Conservation (phyloP, 2,888 invertebrate genomes). For the Lochmaea capreae region DNA sequence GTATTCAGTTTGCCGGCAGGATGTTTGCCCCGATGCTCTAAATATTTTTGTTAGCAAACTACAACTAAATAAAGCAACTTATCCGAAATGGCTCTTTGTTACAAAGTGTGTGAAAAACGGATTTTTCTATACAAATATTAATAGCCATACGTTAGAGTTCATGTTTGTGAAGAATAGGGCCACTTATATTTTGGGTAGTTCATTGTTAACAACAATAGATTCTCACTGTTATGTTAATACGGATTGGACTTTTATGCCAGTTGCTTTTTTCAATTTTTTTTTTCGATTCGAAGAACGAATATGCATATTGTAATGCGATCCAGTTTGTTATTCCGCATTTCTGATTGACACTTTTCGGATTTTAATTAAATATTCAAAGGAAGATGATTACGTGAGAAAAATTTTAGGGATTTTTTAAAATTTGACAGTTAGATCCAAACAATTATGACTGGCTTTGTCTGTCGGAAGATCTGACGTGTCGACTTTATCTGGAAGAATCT, state of each 20-base stretch:
- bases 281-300: conserved; percentile 26
- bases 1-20: conserved; percentile 54
- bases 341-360: conserved; percentile 1
- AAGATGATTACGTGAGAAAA: not conserved
- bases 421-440: no score
- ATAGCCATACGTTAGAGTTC: conserved; percentile 49
- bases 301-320: conserved; percentile 24
- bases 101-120: conserved; percentile 57
- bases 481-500: no score
- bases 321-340: not conserved
- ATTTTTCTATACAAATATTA: conserved; percentile 56
- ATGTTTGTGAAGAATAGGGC: conserved; percentile 52
- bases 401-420: not conserved
- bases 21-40: conserved; percentile 59
- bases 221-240: conserved; percentile 43
- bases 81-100: conserved; percentile 54
- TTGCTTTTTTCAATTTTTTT: conserved; percentile 37
- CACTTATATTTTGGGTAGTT: conserved; percentile 56
- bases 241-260: conserved; percentile 33
- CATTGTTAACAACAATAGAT: conserved; percentile 47
- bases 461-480: no score
- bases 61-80: conserved; percentile 54
- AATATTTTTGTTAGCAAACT: conserved; percentile 57
- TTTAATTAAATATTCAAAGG: conserved; percentile 7
- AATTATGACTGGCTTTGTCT: no score